Evolutionary conservation across 1,140 invertebrate genomes (phyloP), one percentile per base, ranked within the genome.

Genomic region (Drosophila busckii): DNA sequence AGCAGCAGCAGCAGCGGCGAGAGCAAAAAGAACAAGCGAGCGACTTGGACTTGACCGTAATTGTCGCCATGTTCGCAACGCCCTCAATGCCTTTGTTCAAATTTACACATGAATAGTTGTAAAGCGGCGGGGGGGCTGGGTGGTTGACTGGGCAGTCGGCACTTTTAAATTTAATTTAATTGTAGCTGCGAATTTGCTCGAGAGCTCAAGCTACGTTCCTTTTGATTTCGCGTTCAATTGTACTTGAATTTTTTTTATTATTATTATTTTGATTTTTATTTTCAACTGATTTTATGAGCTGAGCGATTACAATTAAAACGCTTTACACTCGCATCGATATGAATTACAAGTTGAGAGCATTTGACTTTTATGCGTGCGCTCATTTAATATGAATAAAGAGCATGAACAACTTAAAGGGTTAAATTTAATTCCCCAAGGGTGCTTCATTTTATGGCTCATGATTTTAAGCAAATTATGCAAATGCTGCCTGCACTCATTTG

Each of bases 41-140:
- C 7, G 23, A 23, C 12, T 3, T 15, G 10, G 52, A 54, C 64
- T 75, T 75, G 73, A 68, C 75, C 73, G 73, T 73, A 80, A 80
- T 80, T 80, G 73, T 80, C 73, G 78, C 73, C 42, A 42, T 56
- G 52, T 62, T 62, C 23, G 9, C 58, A 35, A 38, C 19, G 16
- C 12, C 44, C 44, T 60, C 46, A 22, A 37, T 34, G 52, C 48
- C 58, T 70, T 80, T 65, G 46, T 55, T 60, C 34, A 31, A 80
- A 60, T 80, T 78, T 78, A 78, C 73, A 78, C 73, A 78, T 78
- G 73, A 78, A 80, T 78, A 78, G 75, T 80, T 78, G 54, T 46
- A 45, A 12, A 50, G 23, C 48, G 20, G 53, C 56, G 28, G n/a
- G n/a, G n/a, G n/a, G n/a, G 44, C 48, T 29, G 22, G 19, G 20